A percentile compares a stretch with the other conserved stretches of the same genome.
These are phyloP conservation scores for Yponomeuta malinellus DNA, from an alignment of 2,888 invertebrate genomes.

Conservation along the genomic window DNA sequence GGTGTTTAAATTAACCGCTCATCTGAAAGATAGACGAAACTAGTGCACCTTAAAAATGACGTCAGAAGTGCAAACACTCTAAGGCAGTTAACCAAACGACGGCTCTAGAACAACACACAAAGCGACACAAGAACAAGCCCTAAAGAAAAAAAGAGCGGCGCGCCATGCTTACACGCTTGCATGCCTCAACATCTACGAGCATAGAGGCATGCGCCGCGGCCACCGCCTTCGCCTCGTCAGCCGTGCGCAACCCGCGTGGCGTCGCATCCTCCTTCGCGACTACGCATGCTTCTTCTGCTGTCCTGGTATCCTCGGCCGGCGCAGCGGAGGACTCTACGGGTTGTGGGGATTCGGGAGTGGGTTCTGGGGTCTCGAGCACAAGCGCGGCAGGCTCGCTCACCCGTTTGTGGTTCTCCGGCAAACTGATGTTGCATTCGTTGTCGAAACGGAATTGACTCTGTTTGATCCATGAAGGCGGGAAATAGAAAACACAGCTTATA, in stretches of 20 bases:
- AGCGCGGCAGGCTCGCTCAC: constrained; percentile 79
- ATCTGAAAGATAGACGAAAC: background rate
- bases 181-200: constrained; percentile 78
- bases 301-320: constrained; percentile 46
- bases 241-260: constrained; percentile 59
- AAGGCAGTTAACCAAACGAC: background rate
- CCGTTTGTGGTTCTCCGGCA: constrained; percentile 99
- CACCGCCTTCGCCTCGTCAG: constrained; percentile 69
- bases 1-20: too few relatives aligned
- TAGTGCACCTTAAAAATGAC: background rate
- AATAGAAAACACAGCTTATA: constrained; percentile 20
- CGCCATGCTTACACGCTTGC: constrained; percentile 82
- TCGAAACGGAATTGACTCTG: constrained; percentile 99
- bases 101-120: constrained; percentile 30
- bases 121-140: constrained; percentile 23
- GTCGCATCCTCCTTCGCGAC: constrained; percentile 67
- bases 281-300: constrained; percentile 58
- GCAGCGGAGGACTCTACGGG: constrained; percentile 39
- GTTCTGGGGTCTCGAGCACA: constrained; percentile 12
- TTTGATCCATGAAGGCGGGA: constrained; percentile 53
- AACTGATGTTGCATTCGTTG: constrained; percentile 98
- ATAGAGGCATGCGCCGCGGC: constrained; percentile 70
- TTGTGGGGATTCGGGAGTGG: constrained; percentile 34
- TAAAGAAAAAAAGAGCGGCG: constrained; percentile 51
- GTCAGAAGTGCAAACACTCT: background rate